Percentiles rank a stretch among this genome's conserved stretches.
phyloP scores from a whole-genome alignment of 2,113 vertebrate species.

The Phylloscopus whistleri region DNA sequence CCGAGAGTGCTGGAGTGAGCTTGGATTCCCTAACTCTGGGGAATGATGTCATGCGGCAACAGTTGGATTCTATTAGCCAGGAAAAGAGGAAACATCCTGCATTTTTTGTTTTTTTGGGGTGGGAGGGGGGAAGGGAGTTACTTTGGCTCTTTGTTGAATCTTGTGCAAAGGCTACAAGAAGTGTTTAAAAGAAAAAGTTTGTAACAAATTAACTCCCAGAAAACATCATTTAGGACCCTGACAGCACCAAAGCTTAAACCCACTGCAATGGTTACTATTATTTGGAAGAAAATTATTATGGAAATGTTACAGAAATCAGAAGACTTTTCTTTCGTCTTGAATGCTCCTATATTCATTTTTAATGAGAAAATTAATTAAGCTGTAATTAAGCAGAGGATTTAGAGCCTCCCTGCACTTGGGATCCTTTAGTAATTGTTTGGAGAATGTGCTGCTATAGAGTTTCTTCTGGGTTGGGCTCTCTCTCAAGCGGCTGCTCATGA shows the following conservation, averaged over 20 bases:
- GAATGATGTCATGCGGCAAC: conserved; percentile 75
- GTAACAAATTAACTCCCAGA: background rate
- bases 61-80: conserved; percentile 77
- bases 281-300: background rate
- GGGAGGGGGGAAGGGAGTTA: background rate
- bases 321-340: background rate
- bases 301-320: background rate
- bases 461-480: background rate
- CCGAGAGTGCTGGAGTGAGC: background rate
- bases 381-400: background rate
- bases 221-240: background rate
- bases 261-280: background rate
- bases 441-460: background rate
- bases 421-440: background rate
- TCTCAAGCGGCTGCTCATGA: background rate
- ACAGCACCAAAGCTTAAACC: background rate
- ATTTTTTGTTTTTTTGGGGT: conserved; percentile 12
- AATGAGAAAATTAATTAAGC: conserved; percentile 5
- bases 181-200: background rate
- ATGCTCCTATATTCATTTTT: background rate
- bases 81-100: conserved; percentile 64
- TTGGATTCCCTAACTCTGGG: conserved; percentile 59
- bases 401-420: background rate
- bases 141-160: conserved; percentile 45
- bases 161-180: background rate